Evolutionary conservation across 1,140 invertebrate genomes (phyloP), one percentile per base, ranked within the genome.

Genomic region (Saxidomus purpurata): DNA sequence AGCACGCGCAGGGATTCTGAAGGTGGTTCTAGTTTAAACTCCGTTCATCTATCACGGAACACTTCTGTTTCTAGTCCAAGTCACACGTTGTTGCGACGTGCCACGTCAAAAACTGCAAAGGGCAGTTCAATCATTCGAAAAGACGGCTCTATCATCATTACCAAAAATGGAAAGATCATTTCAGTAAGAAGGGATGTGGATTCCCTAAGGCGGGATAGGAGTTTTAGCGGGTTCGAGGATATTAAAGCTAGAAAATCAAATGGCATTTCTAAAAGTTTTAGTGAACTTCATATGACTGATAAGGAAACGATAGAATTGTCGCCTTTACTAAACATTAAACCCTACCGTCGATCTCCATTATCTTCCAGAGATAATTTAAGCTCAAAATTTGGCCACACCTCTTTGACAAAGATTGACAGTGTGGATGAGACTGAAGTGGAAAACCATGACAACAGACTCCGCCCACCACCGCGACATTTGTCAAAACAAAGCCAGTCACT

Each of bases 111-210:
- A 91, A 93, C 93, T 17, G 88, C 90, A 13, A 92, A 91, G 63
- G 94, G 93, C 9, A 94, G 91, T 76, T 94, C 94, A 4, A 90
- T 95, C 25, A 94, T 94, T 28, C 90, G 92, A 43, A 84, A 90
- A 83, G 93, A 95, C 63, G 94, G 94, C 17, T 93, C 94, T 13
- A 84, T 94, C 3, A 93, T 95, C 49, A 92, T 94, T 38, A 92
- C 94, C 43, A 95, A 95, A 91, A 93, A 92, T 52, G 94, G 94
- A 0, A 95, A 95, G 90, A 94, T 95, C 74, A 93, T 95, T 61
- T 94, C 94, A 40, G 92, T 94, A 43, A 79, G 94, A 22, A 71
- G 90, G 22, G 92, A 93, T 47, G 52, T 85, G 9, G 82, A 88
- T 19, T 86, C 81, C 8, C 59, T 80, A 34, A 82, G 91, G 63